Percentiles rank a stretch among this genome's conserved stretches.
These are phyloP conservation scores for Apoda limacodes DNA, from an alignment of 2,888 invertebrate species.

Conservation along the genomic window DNA sequence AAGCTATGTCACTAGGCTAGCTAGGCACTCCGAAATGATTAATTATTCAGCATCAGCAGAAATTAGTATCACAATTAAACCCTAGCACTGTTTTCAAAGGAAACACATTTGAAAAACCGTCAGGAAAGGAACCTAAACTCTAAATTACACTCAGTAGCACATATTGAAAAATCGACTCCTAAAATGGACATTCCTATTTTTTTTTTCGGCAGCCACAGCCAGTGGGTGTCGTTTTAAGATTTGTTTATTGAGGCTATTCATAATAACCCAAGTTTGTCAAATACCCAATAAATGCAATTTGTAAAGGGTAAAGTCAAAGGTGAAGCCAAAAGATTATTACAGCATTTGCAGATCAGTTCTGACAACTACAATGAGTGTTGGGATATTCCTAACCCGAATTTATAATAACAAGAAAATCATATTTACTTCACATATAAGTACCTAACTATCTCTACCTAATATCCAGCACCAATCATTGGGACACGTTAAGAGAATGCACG, in stretches of 20 bases:
- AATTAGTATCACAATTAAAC: no score
- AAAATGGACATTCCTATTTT: slow-evolving; percentile 7
- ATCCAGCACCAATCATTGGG: slow-evolving; percentile 4
- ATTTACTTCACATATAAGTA: slow-evolving; percentile 6
- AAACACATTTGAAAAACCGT: no score
- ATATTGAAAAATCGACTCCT: slow-evolving; percentile 4
- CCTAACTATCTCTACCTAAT: slow-evolving; percentile 1
- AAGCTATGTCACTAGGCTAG: no score
- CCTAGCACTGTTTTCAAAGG: no score
- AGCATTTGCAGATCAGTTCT: no score
- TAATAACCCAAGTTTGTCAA: no score
- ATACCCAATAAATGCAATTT: no score
- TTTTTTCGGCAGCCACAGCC: neutral
- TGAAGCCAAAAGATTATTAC: no score
- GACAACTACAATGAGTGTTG: slow-evolving; percentile 5
- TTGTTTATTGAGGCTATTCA: slow-evolving; percentile 7
- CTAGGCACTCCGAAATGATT: no score
- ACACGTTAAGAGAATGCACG: slow-evolving; percentile 7
- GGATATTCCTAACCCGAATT: slow-evolving; percentile 3
- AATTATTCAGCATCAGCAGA: no score
- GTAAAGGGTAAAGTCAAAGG: no score
- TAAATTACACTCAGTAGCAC: slow-evolving; percentile 3
- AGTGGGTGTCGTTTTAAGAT: slow-evolving; percentile 6
- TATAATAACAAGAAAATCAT: slow-evolving; percentile 9
- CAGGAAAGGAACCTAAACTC: no score